phyloP scores from a whole-genome alignment of 2,888 invertebrate species.

The Copidosoma aretas region DNA sequence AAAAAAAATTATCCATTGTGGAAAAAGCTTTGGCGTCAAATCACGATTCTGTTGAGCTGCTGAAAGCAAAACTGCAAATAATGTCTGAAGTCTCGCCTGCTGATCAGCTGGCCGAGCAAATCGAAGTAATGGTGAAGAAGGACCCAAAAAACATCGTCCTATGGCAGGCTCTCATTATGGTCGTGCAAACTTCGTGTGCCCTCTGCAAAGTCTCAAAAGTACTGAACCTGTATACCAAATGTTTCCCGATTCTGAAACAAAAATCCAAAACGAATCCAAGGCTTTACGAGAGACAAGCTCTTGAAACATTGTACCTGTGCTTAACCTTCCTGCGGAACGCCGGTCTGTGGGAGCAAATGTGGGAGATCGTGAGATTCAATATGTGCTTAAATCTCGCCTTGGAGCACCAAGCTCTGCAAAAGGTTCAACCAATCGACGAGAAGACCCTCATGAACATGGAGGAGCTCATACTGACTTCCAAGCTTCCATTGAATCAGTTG shows the following conservation, averaged over 20 bases:
- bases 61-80: conserved; percentile 64
- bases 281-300: conserved; percentile 51
- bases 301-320: conserved; percentile 65
- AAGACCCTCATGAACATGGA: conserved; percentile 67
- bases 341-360: conserved; percentile 78
- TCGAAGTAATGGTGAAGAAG: conserved; percentile 64
- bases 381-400: conserved; percentile 70
- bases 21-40: conserved; percentile 69
- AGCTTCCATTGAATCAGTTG: conserved; percentile 75
- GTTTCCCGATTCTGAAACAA: conserved; percentile 63
- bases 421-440: conserved; percentile 60
- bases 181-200: conserved; percentile 68
- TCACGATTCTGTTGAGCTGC: conserved; percentile 64
- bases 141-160: conserved; percentile 60
- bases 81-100: conserved; percentile 67
- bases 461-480: conserved; percentile 69
- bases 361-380: conserved; percentile 74
- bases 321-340: conserved; percentile 72
- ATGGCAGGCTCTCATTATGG: conserved; percentile 66
- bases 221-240: conserved; percentile 66
- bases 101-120: conserved; percentile 66
- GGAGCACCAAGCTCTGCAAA: conserved; percentile 47
- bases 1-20: conserved; percentile 70
- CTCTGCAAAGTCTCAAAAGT: conserved; percentile 69
- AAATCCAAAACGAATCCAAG: conserved; percentile 49